Conservation (phyloP, 2,797 vertebrate genomes). For the Notoglanidium macrostoma region DNA sequence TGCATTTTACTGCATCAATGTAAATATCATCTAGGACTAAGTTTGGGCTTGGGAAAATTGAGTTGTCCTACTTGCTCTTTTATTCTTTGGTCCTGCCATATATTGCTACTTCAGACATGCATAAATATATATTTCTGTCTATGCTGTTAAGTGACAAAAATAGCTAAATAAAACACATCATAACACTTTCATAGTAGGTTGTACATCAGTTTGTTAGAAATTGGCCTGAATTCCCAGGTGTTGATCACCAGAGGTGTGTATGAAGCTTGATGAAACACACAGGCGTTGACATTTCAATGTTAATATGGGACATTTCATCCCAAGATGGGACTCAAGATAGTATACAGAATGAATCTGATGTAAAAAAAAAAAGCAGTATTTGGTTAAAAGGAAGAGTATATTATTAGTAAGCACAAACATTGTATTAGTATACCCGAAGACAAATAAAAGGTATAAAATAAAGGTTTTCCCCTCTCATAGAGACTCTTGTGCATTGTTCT, state of each 20-base stretch:
- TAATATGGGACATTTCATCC: not conserved
- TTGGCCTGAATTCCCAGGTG: not conserved
- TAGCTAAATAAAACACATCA: not conserved
- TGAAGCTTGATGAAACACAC: not conserved
- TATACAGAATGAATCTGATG: not conserved
- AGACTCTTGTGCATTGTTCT: constrained; percentile 67
- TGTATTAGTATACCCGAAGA: constrained; percentile 59
- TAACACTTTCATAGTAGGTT: not conserved
- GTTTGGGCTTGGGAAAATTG: not conserved
- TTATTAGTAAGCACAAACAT: constrained; percentile 52
- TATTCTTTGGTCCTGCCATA: not conserved
- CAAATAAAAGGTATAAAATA: constrained; percentile 68
- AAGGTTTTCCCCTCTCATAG: constrained; percentile 33
- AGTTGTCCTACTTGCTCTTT: constrained; percentile 2
- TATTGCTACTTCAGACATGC: not conserved
- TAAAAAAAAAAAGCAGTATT: not conserved
- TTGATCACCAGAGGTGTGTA: not conserved
- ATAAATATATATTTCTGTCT: not conserved
- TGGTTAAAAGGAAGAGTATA: not conserved
- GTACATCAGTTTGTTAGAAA: not conserved
- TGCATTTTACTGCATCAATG: not conserved
- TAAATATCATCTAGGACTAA: not conserved
- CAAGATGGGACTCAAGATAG: not conserved
- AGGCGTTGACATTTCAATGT: not conserved
- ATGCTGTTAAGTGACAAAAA: not conserved